phyloP scores from a whole-genome alignment of 2,888 invertebrate genomes.

The Ophion obscuratus region DNA sequence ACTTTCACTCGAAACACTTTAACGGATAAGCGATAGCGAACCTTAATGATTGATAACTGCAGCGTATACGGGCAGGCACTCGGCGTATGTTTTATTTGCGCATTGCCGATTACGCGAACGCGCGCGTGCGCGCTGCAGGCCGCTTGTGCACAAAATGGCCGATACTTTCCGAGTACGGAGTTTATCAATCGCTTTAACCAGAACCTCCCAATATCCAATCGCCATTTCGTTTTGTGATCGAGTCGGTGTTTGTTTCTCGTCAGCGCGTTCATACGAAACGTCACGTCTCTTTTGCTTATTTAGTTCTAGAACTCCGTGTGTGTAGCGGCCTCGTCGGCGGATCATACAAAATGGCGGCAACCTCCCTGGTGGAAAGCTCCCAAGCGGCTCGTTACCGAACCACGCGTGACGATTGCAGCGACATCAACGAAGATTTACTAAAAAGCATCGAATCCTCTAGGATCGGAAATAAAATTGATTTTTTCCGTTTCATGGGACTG shows the following conservation, averaged over 20 bases:
- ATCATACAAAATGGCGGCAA: constrained; percentile 58
- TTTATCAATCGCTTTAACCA: not conserved
- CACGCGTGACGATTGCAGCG: not conserved
- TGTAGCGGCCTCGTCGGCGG: not conserved
- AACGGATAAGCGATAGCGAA: constrained; percentile 34
- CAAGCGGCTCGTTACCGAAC: not conserved
- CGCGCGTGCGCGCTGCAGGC: constrained; percentile 1
- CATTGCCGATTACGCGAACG: constrained; percentile 25
- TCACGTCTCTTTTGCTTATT: constrained; percentile 39
- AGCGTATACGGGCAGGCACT: not conserved
- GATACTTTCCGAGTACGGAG: not conserved
- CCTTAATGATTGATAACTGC: constrained; percentile 39
- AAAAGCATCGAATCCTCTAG: constrained; percentile 37
- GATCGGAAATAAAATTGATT: constrained; percentile 64
- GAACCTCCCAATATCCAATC: not conserved
- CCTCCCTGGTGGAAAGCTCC: not conserved
- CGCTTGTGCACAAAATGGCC: constrained; percentile 44
- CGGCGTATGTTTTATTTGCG: not conserved
- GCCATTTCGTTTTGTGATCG: not conserved
- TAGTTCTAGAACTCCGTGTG: constrained; percentile 7
- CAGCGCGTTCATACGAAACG: not conserved
- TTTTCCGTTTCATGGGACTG: constrained; percentile 69
- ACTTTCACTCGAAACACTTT: constrained; percentile 31
- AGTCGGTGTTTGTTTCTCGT: not conserved
- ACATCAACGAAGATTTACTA: constrained; percentile 2